phyloP scores from a whole-genome alignment of 2,113 vertebrate species.

The Ciconia stormi region DNA sequence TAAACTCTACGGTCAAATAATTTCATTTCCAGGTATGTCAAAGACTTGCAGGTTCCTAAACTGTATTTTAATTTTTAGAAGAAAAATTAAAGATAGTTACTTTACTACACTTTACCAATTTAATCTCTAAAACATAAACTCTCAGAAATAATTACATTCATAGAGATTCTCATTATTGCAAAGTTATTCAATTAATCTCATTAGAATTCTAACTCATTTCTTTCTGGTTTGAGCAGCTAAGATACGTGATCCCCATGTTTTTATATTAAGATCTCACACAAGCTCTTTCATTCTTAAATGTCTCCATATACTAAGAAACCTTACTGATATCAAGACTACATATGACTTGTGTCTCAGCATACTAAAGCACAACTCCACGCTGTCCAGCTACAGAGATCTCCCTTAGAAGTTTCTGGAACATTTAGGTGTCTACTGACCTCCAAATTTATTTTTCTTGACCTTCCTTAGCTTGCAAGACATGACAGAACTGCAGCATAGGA shows the following conservation, averaged over 20 bases:
- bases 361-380: not conserved
- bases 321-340: not conserved
- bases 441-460: not conserved
- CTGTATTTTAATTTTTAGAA: not conserved
- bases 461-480: not conserved
- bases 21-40: not conserved
- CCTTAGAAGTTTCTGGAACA: not conserved
- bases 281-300: not conserved
- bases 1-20: not conserved
- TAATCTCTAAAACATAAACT: not conserved
- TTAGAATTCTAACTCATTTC: not conserved
- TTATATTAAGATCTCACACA: not conserved
- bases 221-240: not conserved
- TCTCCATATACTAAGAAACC: not conserved
- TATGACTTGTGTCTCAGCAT: accelerated
- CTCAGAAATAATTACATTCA: not conserved
- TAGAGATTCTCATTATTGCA: not conserved
- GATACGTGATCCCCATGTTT: not conserved
- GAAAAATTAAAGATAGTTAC: not conserved
- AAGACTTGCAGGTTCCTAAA: not conserved
- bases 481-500: not conserved
- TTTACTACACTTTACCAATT: not conserved
- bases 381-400: not conserved
- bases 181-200: not conserved
- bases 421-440: not conserved